Evolutionary conservation across 1,140 invertebrate genomes (phyloP).

Genomic region (Saxidomus purpurata): DNA sequence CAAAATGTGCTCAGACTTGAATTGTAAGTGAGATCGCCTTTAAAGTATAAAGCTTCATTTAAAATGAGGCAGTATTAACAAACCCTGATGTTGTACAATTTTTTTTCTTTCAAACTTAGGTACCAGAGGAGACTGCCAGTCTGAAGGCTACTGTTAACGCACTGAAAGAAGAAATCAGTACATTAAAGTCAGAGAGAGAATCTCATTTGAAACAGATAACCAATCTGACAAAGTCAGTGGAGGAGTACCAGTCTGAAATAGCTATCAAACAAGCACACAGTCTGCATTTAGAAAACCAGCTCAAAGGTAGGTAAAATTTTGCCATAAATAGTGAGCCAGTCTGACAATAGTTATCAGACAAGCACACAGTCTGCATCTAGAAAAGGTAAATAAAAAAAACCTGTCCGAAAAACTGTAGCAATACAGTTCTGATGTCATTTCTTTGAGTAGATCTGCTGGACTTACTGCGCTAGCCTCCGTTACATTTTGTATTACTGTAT

Average conservation of each 20-base stretch:
- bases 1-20: too few species aligned
- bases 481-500: too few species aligned
- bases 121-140: neutral
- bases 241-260: conserved; percentile 61
- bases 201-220: conserved; percentile 63
- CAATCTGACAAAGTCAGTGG: conserved; percentile 44
- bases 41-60: too few species aligned
- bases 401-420: too few species aligned
- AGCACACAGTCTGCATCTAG: conserved; percentile 57
- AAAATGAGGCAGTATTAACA: too few species aligned
- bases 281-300: conserved; percentile 58
- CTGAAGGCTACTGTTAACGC: conserved; percentile 35
- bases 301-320: conserved; percentile 64
- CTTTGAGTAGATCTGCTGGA: too few species aligned
- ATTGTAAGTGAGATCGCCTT: too few species aligned
- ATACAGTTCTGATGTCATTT: too few species aligned
- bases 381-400: conserved; percentile 18
- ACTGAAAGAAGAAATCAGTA: conserved; percentile 66
- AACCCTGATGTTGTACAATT: too few species aligned
- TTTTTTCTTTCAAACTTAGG: neutral
- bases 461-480: too few species aligned
- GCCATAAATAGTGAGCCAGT: too few species aligned
- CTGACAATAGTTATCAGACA: conserved; percentile 59
- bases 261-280: conserved; percentile 59
- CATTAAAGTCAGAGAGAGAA: conserved; percentile 67